Evolutionary conservation across 2,888 invertebrate species (phyloP), one percentile per base, ranked within the genome.

Genomic region (Tricholauxania praeusta): DNA sequence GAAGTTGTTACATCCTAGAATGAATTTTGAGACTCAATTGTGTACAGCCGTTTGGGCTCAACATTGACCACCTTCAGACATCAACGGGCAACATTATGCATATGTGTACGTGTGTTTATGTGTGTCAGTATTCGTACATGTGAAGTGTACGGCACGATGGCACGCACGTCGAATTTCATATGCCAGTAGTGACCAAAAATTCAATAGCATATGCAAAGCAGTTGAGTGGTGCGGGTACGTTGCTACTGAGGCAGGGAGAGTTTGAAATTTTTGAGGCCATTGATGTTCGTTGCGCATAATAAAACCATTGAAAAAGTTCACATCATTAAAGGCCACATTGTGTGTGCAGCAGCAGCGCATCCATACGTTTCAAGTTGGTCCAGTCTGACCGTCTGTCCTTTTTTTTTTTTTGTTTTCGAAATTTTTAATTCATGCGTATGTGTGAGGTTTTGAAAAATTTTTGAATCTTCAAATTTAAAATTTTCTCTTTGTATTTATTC

Each of bases 281-380:
- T 67, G 48, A 15, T 60, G 62, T 60, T 52, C 28, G 59, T 32
- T 63, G 39, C 63, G 62, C 53, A 63, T 70, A 70, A 70, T 70
- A 62, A 70, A 62, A 70, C 70, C 70, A 70, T 70, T 70, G 63
- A 70, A 70, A 39, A 70, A 70, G 52, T 70, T 70, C 62, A 70
- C 53, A 62, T 70, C 70, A 70, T 70, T 70, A 70, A 62, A 70
- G 63, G 62, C 63, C 70, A 70, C 70, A 70, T 63, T 63, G 62
- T 70, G 62, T 70, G 53, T 70, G 22, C 12, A 17, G 28, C 48
- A 51, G 64, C 19, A 17, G 17, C 32, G 15, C 48, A 10, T 39
- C 39, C 39, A 39, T 39, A 39, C 1, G 39, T 10, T 39, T 39
- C 39, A 39, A 39, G 39, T 2, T 39, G 39, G 39, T 39, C 39